Evolutionary conservation across 2,888 invertebrate genomes (phyloP).

Genomic region (Nowickia ferox): DNA sequence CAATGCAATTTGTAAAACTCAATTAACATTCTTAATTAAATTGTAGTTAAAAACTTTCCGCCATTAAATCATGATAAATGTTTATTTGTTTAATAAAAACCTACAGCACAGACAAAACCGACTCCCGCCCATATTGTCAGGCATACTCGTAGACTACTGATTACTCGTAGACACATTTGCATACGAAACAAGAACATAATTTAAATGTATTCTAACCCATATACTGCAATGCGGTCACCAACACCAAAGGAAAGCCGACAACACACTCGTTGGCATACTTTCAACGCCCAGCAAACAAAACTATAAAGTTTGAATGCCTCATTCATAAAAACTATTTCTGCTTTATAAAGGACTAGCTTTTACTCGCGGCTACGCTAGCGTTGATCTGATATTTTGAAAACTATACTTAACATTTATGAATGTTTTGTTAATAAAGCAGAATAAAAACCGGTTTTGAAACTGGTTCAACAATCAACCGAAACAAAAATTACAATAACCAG

Average conservation of each 20-base stretch:
- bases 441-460: too few relatives aligned
- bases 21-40: constrained; percentile 54
- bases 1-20: constrained; percentile 44
- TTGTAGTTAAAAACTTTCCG: constrained; percentile 53
- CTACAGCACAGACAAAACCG: constrained; percentile 19
- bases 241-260: constrained; percentile 40
- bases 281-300: constrained; percentile 7
- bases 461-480: too few relatives aligned
- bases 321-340: too few relatives aligned
- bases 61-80: constrained; percentile 55
- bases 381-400: too few relatives aligned
- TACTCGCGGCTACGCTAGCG: too few relatives aligned
- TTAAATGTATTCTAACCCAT: constrained; percentile 63
- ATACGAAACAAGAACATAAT: constrained; percentile 34
- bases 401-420: too few relatives aligned
- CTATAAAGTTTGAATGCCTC: not conserved
- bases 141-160: not conserved
- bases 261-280: not conserved
- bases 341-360: too few relatives aligned
- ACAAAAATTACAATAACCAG: too few relatives aligned
- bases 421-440: too few relatives aligned
- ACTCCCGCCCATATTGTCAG: constrained; percentile 41
- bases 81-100: constrained; percentile 41
- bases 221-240: constrained; percentile 72
- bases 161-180: constrained; percentile 27